Base-by-base conservation (phyloP, 2,888 invertebrate species). In the Dione juno region DNA sequence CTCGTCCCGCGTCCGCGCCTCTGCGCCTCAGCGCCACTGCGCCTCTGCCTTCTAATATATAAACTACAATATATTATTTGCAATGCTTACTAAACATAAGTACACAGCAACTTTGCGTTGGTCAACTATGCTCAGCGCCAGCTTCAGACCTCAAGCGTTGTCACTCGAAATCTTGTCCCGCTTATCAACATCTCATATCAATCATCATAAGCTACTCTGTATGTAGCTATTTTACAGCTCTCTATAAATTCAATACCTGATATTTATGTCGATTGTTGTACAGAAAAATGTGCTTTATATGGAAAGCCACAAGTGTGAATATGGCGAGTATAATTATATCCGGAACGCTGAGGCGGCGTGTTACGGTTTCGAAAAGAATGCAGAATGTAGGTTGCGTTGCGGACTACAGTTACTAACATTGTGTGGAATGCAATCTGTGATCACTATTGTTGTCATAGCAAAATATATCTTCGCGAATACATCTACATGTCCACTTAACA, bases 341-440 rank as follows among this genome's bases (percentile, higher is more conserved):
- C 92, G 92, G 92, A 89, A 89, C 90, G 90, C 88, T 88, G 88
- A 89, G 90, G 85, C 89, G 88, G 88, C 87, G 88, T 92, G 91
- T 90, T 92, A 93, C 93, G 90, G 92, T 92, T 93, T 91, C 88
- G 88, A 89, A 92, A 93, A 93, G 92, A 93, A 93, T 93, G 91
- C 89, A 83, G 89, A 91, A 92, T 92, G 92, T 92, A 90, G 92
- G 92, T 92, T 92, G 90, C 88, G 87, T 84, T 87, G 86, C 86
- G 82, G 89, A 90, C 89, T 88, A 90, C 91, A 88, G 92, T 91
- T 90, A 89, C 87, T 79, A 87, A 81, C 87, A 85, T 85, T 88
- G 85, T 86, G 81, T 84, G 87, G 88, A 87, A 88, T 87, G 89
- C 85, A 87, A 78, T 77, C 70, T 67, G 53, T 74, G 85, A 88